Evolutionary conservation across 2,797 vertebrate species (phyloP), one percentile per base, ranked within the genome.

Genomic region (Typhlichthys eigenmanni): DNA sequence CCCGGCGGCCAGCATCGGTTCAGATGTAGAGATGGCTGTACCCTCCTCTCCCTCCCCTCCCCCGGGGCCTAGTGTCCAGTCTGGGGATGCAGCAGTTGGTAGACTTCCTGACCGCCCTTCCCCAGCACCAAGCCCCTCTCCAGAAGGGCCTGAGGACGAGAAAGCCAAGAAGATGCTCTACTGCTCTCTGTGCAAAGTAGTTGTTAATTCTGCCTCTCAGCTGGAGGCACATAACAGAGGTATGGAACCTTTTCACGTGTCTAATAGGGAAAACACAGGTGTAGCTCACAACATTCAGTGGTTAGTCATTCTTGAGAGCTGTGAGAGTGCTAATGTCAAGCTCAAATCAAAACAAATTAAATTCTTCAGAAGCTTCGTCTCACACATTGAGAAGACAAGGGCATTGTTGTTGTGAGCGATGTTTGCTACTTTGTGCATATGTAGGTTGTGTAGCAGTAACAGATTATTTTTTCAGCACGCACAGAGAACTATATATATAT

Each of bases 191-290:
- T 96, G 95, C 89, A 96, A 96, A 89, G 93, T 96, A 69, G 94
- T 93, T 1, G 95, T 95, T 70, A 96, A 95, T 81, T 95, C 94
- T 17, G 86, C 92, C 60, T 95, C 88, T 66, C 95, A 96, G 77
- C 91, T 96, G 24, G 94, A 95, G 90, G 95, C 95, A 0, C 95
- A 95, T 79, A 95, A 96, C 87, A 95, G 95, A 94, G 95, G 95
- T 94, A 81, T 69, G 60, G 34, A 7, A 5, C 34, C 34, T 34
- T 34, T 34, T 34, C 34, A 7, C 5, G 5, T 7, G 34, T 34
- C 34, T 34, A 34, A 7, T 34, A 34, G 34, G 7, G 34, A 5
- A 7, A 34, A 5, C 34, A 7, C 34, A 34, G 34, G 34, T 34
- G 34, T 34, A 34, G 34, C 34, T 7, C 34, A 5, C 6, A 34